Conservation (phyloP, 2,888 invertebrate species). For the Acronicta alni region DNA sequence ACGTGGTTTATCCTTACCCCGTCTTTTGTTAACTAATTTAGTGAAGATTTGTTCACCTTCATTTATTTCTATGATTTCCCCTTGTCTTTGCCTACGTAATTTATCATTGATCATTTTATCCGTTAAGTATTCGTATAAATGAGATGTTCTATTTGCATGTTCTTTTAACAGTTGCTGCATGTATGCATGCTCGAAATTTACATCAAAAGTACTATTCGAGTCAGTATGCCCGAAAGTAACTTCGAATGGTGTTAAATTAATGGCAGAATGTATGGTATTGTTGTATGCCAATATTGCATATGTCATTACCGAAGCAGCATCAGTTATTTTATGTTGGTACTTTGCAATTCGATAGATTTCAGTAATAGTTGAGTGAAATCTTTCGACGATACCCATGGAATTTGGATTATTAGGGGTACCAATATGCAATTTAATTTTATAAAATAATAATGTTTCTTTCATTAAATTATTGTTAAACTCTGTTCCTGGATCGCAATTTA, state of each 20-base stretch:
- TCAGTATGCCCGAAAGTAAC: too few relatives aligned
- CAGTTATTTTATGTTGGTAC: too few relatives aligned
- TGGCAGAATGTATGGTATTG: not conserved
- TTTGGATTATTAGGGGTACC: conserved; percentile 55
- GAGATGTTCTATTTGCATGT: not conserved
- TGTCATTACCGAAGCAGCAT: not conserved
- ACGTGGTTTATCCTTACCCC: not conserved
- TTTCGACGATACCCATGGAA: conserved; percentile 49
- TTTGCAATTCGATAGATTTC: conserved; percentile 52
- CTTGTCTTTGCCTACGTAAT: not conserved
- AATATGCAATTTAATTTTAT: conserved; percentile 55
- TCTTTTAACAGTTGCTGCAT: not conserved
- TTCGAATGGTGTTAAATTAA: too few relatives aligned
- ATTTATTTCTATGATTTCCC: not conserved
- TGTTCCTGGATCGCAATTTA: conserved; percentile 14
- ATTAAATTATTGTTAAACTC: conserved; percentile 27
- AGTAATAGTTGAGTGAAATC: conserved; percentile 52
- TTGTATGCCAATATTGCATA: conserved; percentile 1
- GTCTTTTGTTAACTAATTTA: not conserved
- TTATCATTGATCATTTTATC: not conserved
- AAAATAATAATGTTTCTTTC: conserved; percentile 44
- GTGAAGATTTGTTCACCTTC: not conserved
- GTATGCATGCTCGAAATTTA: not conserved
- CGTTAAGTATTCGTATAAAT: not conserved
- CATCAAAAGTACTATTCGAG: too few relatives aligned